Conservation (phyloP, 2,113 vertebrate species). For the Panurus biarmicus region DNA sequence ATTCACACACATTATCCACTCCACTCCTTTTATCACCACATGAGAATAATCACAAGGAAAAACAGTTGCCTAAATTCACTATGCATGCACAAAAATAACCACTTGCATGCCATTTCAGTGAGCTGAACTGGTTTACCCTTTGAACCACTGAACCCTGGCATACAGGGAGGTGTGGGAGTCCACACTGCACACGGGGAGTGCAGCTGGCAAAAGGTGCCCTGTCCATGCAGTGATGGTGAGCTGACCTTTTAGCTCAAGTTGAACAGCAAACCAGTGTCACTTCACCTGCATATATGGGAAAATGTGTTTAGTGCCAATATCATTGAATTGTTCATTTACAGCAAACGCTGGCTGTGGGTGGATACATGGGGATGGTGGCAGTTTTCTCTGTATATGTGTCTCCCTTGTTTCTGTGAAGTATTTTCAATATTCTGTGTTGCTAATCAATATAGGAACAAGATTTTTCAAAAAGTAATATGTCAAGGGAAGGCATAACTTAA, state of each 20-base stretch:
- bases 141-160: background rate
- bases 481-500: background rate
- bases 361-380: rapidly evolving
- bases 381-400: background rate
- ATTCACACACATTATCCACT: background rate
- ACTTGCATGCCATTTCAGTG: background rate
- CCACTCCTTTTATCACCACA: background rate
- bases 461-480: background rate
- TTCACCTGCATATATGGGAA: background rate
- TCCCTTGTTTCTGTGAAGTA: background rate
- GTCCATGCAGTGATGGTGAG: background rate
- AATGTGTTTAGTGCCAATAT: background rate
- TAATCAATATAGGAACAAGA: background rate
- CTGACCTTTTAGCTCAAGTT: background rate
- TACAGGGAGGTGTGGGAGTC: background rate
- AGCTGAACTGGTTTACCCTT: background rate
- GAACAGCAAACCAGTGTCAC: background rate
- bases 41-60: background rate
- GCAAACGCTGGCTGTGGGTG: background rate
- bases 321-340: background rate
- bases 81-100: background rate
- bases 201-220: background rate
- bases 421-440: background rate
- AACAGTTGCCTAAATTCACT: background rate
- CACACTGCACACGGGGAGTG: background rate